phyloP scores from a whole-genome alignment of 2,888 invertebrate genomes.

The Eupithecia abbreviata region DNA sequence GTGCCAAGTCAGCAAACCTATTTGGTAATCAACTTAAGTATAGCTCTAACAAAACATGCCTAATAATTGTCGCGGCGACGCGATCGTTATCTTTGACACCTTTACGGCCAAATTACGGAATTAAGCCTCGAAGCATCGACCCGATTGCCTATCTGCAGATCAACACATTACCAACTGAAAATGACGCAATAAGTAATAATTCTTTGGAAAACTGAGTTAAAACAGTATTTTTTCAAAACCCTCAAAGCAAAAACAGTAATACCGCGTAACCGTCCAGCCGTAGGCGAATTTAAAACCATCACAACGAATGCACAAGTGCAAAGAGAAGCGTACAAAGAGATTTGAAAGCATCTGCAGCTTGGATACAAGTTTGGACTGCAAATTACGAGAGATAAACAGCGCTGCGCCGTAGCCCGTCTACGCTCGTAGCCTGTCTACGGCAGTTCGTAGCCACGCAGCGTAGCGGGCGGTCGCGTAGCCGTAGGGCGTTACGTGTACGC shows the following conservation, averaged over 20 bases:
- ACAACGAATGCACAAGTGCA: conserved; percentile 73
- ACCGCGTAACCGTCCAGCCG: conserved; percentile 48
- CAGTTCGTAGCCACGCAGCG: conserved; percentile 72
- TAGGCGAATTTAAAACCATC: conserved; percentile 65
- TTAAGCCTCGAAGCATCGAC: conserved; percentile 60
- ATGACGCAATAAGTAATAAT: conserved; percentile 18
- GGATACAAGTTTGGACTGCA: conserved; percentile 75
- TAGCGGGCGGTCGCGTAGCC: conserved; percentile 66
- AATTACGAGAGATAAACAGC: conserved; percentile 78
- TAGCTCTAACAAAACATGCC: conserved; percentile 64
- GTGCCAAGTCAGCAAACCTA: conserved; percentile 43
- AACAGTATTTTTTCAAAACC: neutral
- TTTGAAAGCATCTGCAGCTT: conserved; percentile 78
- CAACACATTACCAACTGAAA: conserved; percentile 36
- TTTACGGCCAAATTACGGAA: conserved; percentile 67
- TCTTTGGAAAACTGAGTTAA: conserved; percentile 6
- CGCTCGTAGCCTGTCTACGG: conserved; percentile 50
- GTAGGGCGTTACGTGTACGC: conserved; percentile 67
- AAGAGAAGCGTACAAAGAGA: conserved; percentile 76
- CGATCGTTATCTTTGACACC: conserved; percentile 72
- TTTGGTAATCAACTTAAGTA: conserved; percentile 71
- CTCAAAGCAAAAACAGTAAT: conserved; percentile 53
- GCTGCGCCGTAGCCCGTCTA: conserved; percentile 38
- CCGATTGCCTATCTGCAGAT: conserved; percentile 55
- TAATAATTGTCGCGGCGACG: conserved; percentile 70